phyloP scores from a whole-genome alignment of 2,888 invertebrate species.

The Nomada fabriciana region DNA sequence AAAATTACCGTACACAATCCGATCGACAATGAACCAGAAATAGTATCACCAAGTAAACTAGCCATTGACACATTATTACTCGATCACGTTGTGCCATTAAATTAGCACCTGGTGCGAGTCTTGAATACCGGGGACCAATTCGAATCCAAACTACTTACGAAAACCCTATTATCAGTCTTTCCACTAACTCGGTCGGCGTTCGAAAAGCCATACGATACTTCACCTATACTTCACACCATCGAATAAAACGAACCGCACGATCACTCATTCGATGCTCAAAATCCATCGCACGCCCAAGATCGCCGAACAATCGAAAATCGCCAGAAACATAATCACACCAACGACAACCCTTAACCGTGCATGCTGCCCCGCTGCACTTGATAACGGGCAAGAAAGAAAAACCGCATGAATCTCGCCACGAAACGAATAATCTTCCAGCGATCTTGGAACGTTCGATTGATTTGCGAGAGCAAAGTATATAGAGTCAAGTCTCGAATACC shows the following conservation, averaged over 20 bases:
- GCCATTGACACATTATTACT: too few relatives aligned
- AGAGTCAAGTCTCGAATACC: not conserved
- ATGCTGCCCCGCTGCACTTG: too few relatives aligned
- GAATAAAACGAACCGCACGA: not conserved
- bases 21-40: not conserved
- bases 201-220: not conserved
- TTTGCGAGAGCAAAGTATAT: too few relatives aligned
- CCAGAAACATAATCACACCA: too few relatives aligned
- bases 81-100: not conserved
- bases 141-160: not conserved
- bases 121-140: conserved; percentile 11
- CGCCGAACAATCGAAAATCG: too few relatives aligned
- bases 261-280: not conserved
- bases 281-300: too few relatives aligned
- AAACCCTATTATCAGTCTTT: not conserved
- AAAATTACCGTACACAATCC: not conserved
- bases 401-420: too few relatives aligned
- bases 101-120: not conserved
- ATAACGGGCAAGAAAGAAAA: too few relatives aligned
- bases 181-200: not conserved
- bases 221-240: not conserved
- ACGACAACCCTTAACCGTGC: too few relatives aligned
- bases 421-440: too few relatives aligned
- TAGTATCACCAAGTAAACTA: not conserved
- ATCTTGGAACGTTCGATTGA: too few relatives aligned